Conservation (phyloP, 2,888 invertebrate genomes). For the Erynnis tages region DNA sequence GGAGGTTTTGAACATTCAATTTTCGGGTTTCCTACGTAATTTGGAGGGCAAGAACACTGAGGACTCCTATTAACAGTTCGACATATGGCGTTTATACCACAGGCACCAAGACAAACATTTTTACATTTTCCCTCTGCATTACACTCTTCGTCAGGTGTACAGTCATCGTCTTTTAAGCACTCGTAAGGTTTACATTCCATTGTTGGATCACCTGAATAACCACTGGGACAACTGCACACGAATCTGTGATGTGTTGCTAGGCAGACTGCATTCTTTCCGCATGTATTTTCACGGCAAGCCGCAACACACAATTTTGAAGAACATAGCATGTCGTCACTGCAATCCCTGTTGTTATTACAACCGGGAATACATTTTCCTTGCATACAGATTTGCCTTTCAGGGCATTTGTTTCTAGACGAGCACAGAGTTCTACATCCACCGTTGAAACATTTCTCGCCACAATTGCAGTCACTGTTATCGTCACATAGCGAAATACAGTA, state of each 20-base stretch:
- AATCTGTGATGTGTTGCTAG: conserved; percentile 90
- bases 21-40: conserved; percentile 90
- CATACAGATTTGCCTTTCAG: conserved; percentile 88
- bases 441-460: conserved; percentile 89
- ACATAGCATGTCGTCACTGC: conserved; percentile 89
- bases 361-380: conserved; percentile 89
- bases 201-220: conserved; percentile 90
- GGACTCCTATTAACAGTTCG: conserved; percentile 88
- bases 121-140: conserved; percentile 85
- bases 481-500: conserved; percentile 89
- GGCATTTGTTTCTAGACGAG: conserved; percentile 85
- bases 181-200: conserved; percentile 88
- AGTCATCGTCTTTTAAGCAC: conserved; percentile 88
- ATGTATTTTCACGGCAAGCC: conserved; percentile 86
- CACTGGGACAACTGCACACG: conserved; percentile 93
- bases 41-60: conserved; percentile 91
- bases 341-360: conserved; percentile 90
- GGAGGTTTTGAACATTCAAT: conserved; percentile 87
- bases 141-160: conserved; percentile 89
- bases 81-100: conserved; percentile 93
- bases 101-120: conserved; percentile 91
- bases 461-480: conserved; percentile 86
- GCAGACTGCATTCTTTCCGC: conserved; percentile 91
- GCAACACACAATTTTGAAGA: conserved; percentile 84
- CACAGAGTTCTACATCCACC: conserved; percentile 89